Evolutionary conservation across 2,113 vertebrate species (phyloP).

Genomic region (Vulpes lagopus): DNA sequence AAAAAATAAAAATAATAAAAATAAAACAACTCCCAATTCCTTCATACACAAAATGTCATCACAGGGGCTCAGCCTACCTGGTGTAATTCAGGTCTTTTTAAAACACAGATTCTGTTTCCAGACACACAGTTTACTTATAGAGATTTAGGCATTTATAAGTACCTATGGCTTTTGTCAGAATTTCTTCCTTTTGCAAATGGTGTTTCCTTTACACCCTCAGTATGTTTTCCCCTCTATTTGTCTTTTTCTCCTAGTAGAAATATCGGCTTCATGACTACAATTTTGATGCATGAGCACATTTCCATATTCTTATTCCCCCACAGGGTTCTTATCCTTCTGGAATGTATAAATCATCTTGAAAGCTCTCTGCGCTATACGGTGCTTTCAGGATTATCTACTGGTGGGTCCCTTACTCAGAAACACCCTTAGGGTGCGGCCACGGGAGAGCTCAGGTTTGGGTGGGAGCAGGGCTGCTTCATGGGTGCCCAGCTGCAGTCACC

Average conservation of each 20-base stretch:
- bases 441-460: neutral
- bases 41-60: constrained; percentile 36
- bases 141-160: constrained; percentile 3
- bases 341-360: constrained; percentile 81
- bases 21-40: neutral
- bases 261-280: constrained; percentile 62
- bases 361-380: constrained; percentile 39
- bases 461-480: neutral
- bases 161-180: neutral
- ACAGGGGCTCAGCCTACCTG: neutral
- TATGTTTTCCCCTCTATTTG: neutral
- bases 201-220: constrained; percentile 19
- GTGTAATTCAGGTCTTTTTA: neutral
- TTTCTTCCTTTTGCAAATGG: constrained; percentile 48
- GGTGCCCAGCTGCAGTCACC: neutral
- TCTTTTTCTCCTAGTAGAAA: constrained; percentile 64
- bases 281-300: constrained; percentile 76
- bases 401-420: constrained; percentile 51
- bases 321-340: constrained; percentile 72
- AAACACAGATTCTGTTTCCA: constrained; percentile 1
- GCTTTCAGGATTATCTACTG: constrained; percentile 67
- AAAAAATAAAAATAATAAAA: too few relatives aligned
- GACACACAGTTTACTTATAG: constrained; percentile 16
- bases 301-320: constrained; percentile 71
- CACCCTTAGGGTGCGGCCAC: neutral